Base-by-base conservation (phyloP, 1,140 invertebrate species). In the Lordiphosa mommai region DNA sequence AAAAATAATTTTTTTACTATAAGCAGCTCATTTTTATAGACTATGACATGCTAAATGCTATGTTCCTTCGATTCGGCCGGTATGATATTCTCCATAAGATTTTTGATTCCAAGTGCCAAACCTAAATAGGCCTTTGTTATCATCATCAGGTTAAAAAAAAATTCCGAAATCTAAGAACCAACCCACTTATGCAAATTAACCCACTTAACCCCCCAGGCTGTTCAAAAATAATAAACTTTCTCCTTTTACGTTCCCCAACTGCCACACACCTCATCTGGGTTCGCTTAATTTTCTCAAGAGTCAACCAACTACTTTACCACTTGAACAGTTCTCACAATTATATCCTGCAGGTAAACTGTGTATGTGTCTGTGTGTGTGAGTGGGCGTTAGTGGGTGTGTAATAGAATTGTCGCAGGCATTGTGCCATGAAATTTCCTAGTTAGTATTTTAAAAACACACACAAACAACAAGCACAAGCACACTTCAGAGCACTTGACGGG, bases 351-450 rank as follows among this genome's bases (percentile, higher is more conserved):
- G 8, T 12, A 27, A 27, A 13, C 20, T 27, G 20, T 13, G 10
- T 13, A 17, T 43, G 27, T 43, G 40, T 43, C 12, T 43, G 40
- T 23, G 4, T 23, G 20, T 5, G 4, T 2, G 20, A 1, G 73
- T 79, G 65, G 5, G 5, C 17, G 17, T 20, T 2, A 20, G 17
- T 20, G 17, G 17, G 17, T 68, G 76, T 58, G 61, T 71, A 49
- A 76, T 80, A 53, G 63, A 71, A 84, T 82, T 76, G 66, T 61
- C 52, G 29, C 53, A 29, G 23, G 13, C 20, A 37, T 33, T 49
- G 23, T 47, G 67, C n/a, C 68, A 43, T 43, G 40, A 43, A 43
- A 43, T 43, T 43, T 43, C 27, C 40, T 43, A 43, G 17, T 23
- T 23, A 23, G 20, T 5, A 23, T 23, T 23, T 23, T 23, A 23